A percentile compares a stretch with the other conserved stretches of the same genome.
Evolutionary conservation across 2,797 vertebrate species (phyloP).

Genomic region (Helostoma temminkii): DNA sequence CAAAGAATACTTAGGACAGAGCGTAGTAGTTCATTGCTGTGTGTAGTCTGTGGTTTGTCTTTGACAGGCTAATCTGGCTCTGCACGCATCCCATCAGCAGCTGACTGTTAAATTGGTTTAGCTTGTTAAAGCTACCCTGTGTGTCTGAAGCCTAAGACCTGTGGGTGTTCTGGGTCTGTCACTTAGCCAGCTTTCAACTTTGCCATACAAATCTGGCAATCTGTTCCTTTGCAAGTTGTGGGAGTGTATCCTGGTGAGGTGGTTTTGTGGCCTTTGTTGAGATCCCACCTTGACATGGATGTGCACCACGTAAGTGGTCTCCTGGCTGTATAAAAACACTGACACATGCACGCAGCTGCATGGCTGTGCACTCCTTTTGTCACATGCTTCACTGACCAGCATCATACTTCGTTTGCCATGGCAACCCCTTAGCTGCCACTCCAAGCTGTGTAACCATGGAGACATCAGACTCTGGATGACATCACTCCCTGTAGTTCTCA

Average conservation of each 20-base stretch:
- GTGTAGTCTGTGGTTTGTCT: slow-evolving; percentile 32
- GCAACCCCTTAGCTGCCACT: slow-evolving; percentile 81
- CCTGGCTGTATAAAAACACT: neutral
- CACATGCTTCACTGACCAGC: too few relatives aligned
- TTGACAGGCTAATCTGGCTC: slow-evolving; percentile 70
- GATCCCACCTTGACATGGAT: slow-evolving; percentile 20
- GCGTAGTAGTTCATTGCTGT: slow-evolving; percentile 14
- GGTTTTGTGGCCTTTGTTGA: too few relatives aligned
- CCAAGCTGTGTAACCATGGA: slow-evolving; percentile 77
- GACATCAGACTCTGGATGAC: slow-evolving; percentile 52
- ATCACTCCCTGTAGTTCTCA: slow-evolving; percentile 62
- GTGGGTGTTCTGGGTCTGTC: slow-evolving; percentile 13
- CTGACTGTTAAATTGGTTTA: slow-evolving; percentile 78
- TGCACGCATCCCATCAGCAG: slow-evolving; percentile 75
- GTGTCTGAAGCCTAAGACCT: slow-evolving; percentile 47
- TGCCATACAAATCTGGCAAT: neutral
- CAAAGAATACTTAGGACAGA: neutral
- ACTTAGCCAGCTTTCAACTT: slow-evolving; percentile 22
- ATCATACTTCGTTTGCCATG: too few relatives aligned
- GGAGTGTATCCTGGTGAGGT: neutral
- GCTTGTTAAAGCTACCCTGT: slow-evolving; percentile 70
- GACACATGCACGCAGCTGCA: neutral
- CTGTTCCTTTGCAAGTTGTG: neutral
- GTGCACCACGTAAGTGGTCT: neutral
- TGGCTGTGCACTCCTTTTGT: slow-evolving; percentile 12